phyloP scores from a whole-genome alignment of 2,888 invertebrate genomes.

The Scelioninae gen. 1 region DNA sequence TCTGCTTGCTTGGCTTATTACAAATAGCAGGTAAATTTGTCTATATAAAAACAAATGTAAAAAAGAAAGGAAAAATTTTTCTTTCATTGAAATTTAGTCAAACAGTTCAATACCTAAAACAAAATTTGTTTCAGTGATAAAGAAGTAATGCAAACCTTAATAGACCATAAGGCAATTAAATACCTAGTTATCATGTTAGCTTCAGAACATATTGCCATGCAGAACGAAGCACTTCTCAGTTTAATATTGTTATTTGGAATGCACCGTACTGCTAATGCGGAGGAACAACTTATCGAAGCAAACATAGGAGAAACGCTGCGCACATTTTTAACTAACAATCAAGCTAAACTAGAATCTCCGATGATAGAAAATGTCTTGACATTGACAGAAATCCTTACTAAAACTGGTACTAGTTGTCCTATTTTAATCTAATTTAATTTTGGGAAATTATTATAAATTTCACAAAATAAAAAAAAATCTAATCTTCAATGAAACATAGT shows the following conservation, averaged over 20 bases:
- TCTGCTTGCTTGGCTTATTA: constrained; percentile 91
- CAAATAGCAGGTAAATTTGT: constrained; percentile 86
- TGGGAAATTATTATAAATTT: background rate
- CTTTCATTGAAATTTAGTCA: too few species aligned
- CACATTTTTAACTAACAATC: constrained; percentile 85
- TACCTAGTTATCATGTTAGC: constrained; percentile 92
- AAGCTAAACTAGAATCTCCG: constrained; percentile 85
- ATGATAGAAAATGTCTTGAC: constrained; percentile 86
- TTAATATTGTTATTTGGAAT: constrained; percentile 87
- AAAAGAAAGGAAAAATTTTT: too few species aligned
- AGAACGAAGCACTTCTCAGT: constrained; percentile 91
- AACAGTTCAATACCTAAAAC: background rate
- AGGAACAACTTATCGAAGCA: constrained; percentile 83
- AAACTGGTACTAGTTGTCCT: constrained; percentile 78
- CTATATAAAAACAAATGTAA: background rate
- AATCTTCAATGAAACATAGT: too few species aligned
- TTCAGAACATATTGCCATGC: constrained; percentile 94
- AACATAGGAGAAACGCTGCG: constrained; percentile 86
- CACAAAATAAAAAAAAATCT: too few species aligned
- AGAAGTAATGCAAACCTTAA: constrained; percentile 84
- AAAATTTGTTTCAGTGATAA: constrained; percentile 77
- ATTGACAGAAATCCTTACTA: constrained; percentile 85
- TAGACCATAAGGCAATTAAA: constrained; percentile 88
- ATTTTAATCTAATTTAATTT: background rate
- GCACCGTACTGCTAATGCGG: constrained; percentile 76